Percentiles rank a stretch among this genome's conserved stretches.
Evolutionary conservation across 2,888 invertebrate genomes (phyloP).

Genomic region (Drosophila rellima): DNA sequence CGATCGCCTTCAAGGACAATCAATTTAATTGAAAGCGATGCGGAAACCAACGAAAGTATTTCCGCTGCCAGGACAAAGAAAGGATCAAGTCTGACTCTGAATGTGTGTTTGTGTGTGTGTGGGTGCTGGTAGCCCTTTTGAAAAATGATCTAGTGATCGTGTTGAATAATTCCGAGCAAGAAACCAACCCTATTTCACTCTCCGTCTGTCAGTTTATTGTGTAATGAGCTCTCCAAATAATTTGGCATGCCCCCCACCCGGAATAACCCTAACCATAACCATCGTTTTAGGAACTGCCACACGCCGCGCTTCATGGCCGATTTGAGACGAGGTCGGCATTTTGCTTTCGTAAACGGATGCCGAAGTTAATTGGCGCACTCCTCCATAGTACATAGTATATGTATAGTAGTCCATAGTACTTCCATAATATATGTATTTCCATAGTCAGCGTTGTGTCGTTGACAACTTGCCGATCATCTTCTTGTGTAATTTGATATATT

Average conservation of each 20-base stretch:
- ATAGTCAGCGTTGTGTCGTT: conserved; percentile 37
- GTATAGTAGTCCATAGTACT: not conserved
- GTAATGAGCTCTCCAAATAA: conserved; percentile 83
- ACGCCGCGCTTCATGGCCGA: conserved; percentile 81
- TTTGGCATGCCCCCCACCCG: conserved; percentile 66
- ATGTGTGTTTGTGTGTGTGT: conserved; percentile 13
- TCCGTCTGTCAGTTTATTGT: conserved; percentile 66
- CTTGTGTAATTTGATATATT: conserved; percentile 82
- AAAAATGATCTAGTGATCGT: conserved; percentile 79
- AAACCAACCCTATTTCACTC: conserved; percentile 18
- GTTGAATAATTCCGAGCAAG: conserved; percentile 71
- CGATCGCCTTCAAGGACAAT: conserved; percentile 37
- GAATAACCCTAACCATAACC: not conserved
- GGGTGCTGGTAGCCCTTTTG: conserved; percentile 50
- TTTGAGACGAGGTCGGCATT: conserved; percentile 58
- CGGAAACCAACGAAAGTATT: conserved; percentile 48
- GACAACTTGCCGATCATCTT: conserved; percentile 82
- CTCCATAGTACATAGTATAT: conserved; percentile 29
- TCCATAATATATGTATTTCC: not conserved
- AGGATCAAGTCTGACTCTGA: not conserved
- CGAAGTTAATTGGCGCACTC: conserved; percentile 82
- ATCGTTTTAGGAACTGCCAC: conserved; percentile 49
- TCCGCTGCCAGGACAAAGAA: conserved; percentile 61
- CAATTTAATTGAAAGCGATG: conserved; percentile 51
- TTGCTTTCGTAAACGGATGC: conserved; percentile 77